Conservation (phyloP, 2,888 invertebrate genomes). For the Rhorus exstirpatorius region DNA sequence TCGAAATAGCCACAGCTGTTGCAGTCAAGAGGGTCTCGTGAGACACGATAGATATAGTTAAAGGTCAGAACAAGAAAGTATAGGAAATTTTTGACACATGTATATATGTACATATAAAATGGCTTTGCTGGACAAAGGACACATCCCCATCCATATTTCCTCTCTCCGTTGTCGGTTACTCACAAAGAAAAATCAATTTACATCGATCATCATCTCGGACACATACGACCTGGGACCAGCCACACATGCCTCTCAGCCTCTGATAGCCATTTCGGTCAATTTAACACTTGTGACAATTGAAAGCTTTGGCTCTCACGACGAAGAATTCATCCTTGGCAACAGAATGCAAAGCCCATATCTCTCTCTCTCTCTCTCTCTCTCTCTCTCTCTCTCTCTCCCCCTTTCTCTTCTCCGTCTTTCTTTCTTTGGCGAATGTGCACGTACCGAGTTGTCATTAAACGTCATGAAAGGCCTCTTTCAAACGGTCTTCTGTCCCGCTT, state of each 20-base stretch:
- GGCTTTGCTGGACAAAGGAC: conserved; percentile 38
- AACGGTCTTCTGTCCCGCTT: conserved; percentile 13
- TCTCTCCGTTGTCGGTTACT: conserved; percentile 41
- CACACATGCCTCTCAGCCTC: conserved; percentile 46
- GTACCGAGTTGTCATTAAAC: conserved; percentile 44
- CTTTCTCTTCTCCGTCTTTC: conserved; percentile 4
- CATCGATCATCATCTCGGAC: conserved; percentile 15
- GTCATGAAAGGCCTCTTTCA: conserved; percentile 51
- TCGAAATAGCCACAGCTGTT: background rate
- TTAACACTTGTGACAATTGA: conserved; percentile 79
- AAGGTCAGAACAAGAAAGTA: conserved; percentile 12
- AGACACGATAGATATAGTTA: background rate
- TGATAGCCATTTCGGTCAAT: conserved; percentile 77
- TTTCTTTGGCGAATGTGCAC: conserved; percentile 24
- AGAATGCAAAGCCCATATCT: conserved; percentile 56
- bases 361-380: conserved; percentile 20
- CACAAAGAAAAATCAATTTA: conserved; percentile 56
- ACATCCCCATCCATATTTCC: conserved; percentile 30
- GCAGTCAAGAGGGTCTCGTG: background rate
- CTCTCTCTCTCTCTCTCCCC: conserved; percentile 15
- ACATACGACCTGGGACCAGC: conserved; percentile 17
- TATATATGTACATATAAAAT: background rate
- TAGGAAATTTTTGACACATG: background rate
- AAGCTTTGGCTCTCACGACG: conserved; percentile 40
- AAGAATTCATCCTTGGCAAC: conserved; percentile 46